Evolutionary conservation across 2,888 invertebrate genomes (phyloP).

Genomic region (Heliconius aoede): DNA sequence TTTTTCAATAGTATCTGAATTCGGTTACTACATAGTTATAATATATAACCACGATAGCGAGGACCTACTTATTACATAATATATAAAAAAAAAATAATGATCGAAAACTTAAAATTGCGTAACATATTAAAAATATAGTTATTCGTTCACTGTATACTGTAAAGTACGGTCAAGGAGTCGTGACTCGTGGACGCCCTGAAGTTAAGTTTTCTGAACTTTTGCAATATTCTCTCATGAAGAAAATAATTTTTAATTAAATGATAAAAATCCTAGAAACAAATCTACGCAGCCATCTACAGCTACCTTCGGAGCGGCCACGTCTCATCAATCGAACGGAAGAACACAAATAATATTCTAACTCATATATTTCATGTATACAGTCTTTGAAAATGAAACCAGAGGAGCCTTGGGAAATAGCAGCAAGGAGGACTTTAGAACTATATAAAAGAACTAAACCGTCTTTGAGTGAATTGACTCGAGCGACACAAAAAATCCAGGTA

Average conservation of each 20-base stretch:
- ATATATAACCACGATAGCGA: neutral
- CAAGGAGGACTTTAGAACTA: slow-evolving; percentile 66
- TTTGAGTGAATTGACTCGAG: slow-evolving; percentile 63
- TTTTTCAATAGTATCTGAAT: no score
- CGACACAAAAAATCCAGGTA: slow-evolving; percentile 70
- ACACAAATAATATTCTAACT: neutral
- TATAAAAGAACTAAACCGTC: slow-evolving; percentile 75
- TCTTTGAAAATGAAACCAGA: slow-evolving; percentile 57
- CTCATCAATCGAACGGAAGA: no score
- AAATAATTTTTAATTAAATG: no score
- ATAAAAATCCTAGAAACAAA: no score
- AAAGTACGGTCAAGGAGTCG: no score
- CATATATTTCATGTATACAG: slow-evolving; percentile 49
- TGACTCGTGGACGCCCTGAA: no score
- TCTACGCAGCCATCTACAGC: no score
- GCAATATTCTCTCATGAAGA: no score
- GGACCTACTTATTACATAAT: neutral
- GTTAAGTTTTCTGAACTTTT: no score
- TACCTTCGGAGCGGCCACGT: no score
- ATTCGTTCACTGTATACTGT: no score
- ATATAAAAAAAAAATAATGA: neutral
- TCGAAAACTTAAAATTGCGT: neutral
- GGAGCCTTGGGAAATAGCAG: slow-evolving; percentile 74
- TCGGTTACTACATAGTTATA: neutral
- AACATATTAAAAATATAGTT: no score